A percentile compares a stretch with the other conserved stretches of the same genome.
Evolutionary conservation across 2,113 vertebrate genomes (phyloP).

Genomic region (Tyrannus savana): DNA sequence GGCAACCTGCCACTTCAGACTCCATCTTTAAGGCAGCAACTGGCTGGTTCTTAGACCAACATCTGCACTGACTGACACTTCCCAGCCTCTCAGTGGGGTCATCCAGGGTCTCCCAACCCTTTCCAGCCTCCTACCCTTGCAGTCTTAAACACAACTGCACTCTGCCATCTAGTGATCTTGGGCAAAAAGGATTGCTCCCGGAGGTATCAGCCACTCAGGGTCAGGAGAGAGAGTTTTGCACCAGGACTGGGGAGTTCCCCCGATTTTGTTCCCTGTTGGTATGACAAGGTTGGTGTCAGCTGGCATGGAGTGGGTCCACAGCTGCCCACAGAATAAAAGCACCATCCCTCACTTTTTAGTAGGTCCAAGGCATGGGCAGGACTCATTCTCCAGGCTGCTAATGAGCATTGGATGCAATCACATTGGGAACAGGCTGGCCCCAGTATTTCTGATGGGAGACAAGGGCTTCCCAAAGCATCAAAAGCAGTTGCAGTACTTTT

Average conservation of each 20-base stretch:
- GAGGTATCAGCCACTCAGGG: neutral
- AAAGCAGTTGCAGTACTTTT: neutral
- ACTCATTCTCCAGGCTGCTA: neutral
- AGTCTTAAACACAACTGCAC: conserved; percentile 10
- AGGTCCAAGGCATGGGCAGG: neutral
- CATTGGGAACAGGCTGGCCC: neutral
- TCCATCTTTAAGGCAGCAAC: neutral
- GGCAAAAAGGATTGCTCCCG: neutral
- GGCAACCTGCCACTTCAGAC: neutral
- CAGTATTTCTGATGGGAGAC: neutral
- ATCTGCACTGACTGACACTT: neutral
- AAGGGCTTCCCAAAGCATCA: neutral
- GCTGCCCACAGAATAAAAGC: neutral
- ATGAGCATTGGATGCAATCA: neutral
- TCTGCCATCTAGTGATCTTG: conserved; percentile 46
- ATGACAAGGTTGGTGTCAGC: neutral
- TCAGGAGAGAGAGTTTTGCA: neutral
- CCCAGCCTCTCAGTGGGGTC: neutral
- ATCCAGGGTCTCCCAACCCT: neutral
- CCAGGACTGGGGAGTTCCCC: fast-evolving
- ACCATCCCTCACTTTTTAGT: neutral
- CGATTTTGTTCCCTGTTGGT: neutral
- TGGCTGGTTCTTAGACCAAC: neutral
- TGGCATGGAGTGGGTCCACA: neutral
- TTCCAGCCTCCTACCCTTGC: neutral